phyloP scores from a whole-genome alignment of 2,888 invertebrate genomes.

The Meiosimyza decipiens region DNA sequence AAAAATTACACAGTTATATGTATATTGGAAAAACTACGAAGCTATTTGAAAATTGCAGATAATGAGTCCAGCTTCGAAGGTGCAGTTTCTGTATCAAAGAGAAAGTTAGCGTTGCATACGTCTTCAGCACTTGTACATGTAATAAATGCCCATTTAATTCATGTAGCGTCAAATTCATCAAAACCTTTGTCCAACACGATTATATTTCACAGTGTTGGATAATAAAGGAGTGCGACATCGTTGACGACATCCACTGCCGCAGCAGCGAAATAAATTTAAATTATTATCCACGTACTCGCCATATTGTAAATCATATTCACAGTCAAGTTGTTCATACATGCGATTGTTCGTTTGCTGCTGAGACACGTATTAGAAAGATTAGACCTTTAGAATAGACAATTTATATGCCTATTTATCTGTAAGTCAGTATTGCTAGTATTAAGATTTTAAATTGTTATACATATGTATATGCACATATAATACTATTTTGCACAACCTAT shows the following conservation, averaged over 20 bases:
- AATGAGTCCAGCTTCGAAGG: neutral
- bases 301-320: neutral
- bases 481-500: no score
- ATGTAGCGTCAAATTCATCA: neutral
- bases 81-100: neutral
- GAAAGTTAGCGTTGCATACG: neutral
- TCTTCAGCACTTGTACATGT: neutral
- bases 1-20: no score
- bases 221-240: conserved; percentile 11
- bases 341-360: neutral
- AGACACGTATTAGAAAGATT: conserved; percentile 13
- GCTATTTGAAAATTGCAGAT: neutral
- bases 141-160: conserved; percentile 8
- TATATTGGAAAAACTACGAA: no score
- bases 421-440: no score
- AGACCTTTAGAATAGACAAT: conserved; percentile 13
- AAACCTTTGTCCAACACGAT: neutral
- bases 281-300: conserved; percentile 8
- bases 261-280: conserved; percentile 28
- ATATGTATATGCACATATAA: no score
- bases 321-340: neutral
- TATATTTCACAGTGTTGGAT: neutral
- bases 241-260: conserved; percentile 18
- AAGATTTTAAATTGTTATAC: no score
- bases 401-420: conserved; percentile 1